Evolutionary conservation across 2,113 vertebrate species (phyloP), one percentile per base, ranked within the genome.

Genomic region (Tupaia chinensis): DNA sequence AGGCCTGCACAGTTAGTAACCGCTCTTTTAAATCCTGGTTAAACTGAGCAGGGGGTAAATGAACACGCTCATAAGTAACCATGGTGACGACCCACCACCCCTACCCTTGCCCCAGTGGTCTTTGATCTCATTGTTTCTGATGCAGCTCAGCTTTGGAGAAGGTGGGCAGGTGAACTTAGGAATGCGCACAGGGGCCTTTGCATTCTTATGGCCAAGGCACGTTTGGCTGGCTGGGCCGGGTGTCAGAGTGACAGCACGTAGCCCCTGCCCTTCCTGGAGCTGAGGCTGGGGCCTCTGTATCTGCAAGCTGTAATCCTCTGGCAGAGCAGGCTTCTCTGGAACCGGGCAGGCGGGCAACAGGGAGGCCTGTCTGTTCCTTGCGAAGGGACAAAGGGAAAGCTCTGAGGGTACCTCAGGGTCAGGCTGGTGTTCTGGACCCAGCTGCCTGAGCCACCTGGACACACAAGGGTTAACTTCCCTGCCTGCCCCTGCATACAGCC

Each of bases 391-490:
- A 19, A 70, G 27, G 54, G 29, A 16, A 1, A 0, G 70, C 44
- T 72, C 87, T 25, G 60, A 1, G 23, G 54, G 54, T 6, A 2
- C 44, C 17, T 5, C 2, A 5, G 65, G 53, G 94, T 77, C 53
- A 80, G 96, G 91, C 87, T 94, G 61, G 8, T 12, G 32, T 53
- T 29, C 69, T 27, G 88, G 44, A 29, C 94, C 97, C 87, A 44
- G 56, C 87, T 95, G 94, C 89, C 92, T 89, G 27, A 84, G 95
- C 96, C 0, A 4, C 22, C 90, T 74, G 95, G 98, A 81, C 69
- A 87, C 92, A 12, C 76, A 13, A 1, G 95, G 96, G 98, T 98
- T 97, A 98, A 98, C 90, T 94, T 94, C 96, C 95, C 93, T 16
- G 11, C 58, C 12, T 60, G 12, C 58, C 58, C 9, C 7, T 60